phyloP scores from a whole-genome alignment of 2,888 invertebrate genomes.

The Hybos culiciformis region DNA sequence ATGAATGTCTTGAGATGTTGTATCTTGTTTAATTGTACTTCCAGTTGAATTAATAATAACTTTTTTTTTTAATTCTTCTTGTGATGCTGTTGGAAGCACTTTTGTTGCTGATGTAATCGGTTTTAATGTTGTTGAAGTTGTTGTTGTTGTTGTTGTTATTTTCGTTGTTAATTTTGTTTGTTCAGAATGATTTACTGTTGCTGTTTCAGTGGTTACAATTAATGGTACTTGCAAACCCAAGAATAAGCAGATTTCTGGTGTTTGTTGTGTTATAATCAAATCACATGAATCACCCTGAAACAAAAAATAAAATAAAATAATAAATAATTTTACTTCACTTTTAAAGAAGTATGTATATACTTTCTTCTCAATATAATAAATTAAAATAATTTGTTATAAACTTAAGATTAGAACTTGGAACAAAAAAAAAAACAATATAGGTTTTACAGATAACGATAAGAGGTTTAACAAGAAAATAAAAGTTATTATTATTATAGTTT shows the following conservation, averaged over 20 bases:
- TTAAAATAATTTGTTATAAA: no score
- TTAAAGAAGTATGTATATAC: background rate
- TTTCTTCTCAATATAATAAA: no score
- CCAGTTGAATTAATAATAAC: background rate
- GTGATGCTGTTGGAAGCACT: background rate
- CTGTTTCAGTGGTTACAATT: constrained; percentile 6
- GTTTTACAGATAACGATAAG: no score
- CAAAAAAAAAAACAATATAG: no score
- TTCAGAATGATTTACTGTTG: no score
- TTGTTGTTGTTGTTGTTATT: constrained; percentile 14
- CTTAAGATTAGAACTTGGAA: no score
- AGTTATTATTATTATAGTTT: no score
- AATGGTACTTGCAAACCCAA: constrained; percentile 21
- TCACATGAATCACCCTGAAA: constrained; percentile 26
- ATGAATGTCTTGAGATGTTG: background rate
- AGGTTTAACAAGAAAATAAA: no score
- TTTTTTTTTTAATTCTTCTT: background rate
- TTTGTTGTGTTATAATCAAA: constrained; percentile 28
- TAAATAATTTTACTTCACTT: background rate
- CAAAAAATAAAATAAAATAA: background rate
- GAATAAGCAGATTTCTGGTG: constrained; percentile 30
- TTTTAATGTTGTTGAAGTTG: constrained; percentile 2
- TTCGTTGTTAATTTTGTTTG: constrained; percentile 9
- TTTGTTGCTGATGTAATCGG: background rate
- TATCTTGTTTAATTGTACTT: background rate